These are phyloP conservation scores for Macroglossus sobrinus DNA, from an alignment of 2,113 vertebrate species.

Conservation along the genomic window DNA sequence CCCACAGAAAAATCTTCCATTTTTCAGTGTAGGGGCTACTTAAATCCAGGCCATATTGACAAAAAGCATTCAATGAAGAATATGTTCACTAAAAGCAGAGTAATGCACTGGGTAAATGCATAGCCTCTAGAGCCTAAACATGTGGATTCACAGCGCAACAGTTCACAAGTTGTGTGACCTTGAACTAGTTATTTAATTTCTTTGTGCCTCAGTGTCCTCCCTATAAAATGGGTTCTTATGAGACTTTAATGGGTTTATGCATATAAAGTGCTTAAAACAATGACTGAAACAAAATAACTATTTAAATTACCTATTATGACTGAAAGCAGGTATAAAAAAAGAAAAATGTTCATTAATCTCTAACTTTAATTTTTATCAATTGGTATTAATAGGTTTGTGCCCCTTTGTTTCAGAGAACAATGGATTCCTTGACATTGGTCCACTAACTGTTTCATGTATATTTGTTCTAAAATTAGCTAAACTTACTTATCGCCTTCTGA, in stretches of 20 bases:
- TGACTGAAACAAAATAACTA: neutral
- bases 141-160: neutral
- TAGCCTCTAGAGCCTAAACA: neutral
- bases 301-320: neutral
- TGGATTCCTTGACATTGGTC: neutral
- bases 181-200: neutral
- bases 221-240: neutral
- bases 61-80: neutral
- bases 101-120: neutral
- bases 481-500: conserved; percentile 21
- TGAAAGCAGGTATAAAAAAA: neutral
- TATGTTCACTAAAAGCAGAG: neutral
- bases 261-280: neutral
- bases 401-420: neutral
- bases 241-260: neutral
- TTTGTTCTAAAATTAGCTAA: neutral
- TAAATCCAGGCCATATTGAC: neutral
- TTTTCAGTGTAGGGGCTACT: neutral
- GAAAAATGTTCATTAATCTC: neutral
- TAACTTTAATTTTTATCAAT: neutral
- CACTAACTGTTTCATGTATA: neutral
- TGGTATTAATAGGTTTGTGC: neutral
- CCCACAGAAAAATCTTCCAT: neutral
- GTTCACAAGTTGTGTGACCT: neutral
- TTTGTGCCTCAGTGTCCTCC: neutral